Percentiles rank a stretch among this genome's conserved stretches.
phyloP scores from a whole-genome alignment of 2,113 vertebrate genomes.

The Clinocottus analis region DNA sequence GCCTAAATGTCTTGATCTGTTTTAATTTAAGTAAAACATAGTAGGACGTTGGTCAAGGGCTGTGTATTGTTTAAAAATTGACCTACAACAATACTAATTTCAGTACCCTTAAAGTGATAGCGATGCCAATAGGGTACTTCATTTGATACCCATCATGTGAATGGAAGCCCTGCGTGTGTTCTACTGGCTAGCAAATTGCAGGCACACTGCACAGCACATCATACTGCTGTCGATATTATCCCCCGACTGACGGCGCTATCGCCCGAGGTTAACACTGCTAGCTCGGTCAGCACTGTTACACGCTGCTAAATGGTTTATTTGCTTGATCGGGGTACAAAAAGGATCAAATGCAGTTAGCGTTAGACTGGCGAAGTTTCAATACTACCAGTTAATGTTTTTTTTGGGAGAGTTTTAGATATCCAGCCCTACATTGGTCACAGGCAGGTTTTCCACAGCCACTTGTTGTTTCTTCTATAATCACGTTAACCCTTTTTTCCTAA shows the following conservation, averaged over 20 bases:
- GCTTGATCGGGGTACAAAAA: neutral
- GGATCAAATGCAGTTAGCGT: neutral
- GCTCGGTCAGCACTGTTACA: no score
- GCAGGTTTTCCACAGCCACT: slow-evolving; percentile 30
- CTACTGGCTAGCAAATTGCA: no score
- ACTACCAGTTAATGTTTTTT: neutral
- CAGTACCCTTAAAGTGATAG: neutral
- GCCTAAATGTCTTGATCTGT: slow-evolving; percentile 9
- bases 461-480: slow-evolving; percentile 24
- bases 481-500: slow-evolving; percentile 11
- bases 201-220: no score
- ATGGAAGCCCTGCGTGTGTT: neutral
- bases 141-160: neutral
- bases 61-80: neutral
- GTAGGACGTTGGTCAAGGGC: neutral
- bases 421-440: neutral
- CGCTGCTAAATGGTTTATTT: neutral
- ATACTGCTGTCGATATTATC: no score
- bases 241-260: no score
- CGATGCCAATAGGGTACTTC: neutral
- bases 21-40: slow-evolving; percentile 20
- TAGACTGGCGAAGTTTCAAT: neutral
- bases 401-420: neutral
- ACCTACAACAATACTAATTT: neutral
- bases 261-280: no score